Percentiles rank a stretch among this genome's conserved stretches.
phyloP scores from a whole-genome alignment of 2,888 invertebrate species.

The Phasia obesa region DNA sequence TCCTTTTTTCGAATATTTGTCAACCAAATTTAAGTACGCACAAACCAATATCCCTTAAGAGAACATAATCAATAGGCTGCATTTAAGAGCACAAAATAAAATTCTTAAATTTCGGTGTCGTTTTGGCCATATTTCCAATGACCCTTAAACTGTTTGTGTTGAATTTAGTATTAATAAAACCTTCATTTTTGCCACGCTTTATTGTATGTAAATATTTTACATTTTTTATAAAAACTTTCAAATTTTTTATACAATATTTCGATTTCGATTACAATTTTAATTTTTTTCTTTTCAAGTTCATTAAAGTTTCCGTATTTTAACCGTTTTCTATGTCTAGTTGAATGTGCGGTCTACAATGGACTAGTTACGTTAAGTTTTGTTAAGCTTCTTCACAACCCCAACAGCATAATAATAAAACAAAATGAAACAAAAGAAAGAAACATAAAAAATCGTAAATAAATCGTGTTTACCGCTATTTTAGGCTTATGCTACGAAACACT shows the following conservation, averaged over 20 bases:
- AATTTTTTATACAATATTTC: constrained; percentile 4
- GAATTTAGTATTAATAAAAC: background rate
- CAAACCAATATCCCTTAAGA: constrained; percentile 13
- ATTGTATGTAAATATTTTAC: background rate
- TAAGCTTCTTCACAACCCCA: constrained; percentile 70
- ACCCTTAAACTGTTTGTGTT: constrained; percentile 53
- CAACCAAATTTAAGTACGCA: constrained; percentile 33
- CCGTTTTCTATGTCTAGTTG: constrained; percentile 62
- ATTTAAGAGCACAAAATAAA: background rate
- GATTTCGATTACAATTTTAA: constrained; percentile 20
- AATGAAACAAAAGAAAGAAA: constrained; percentile 37
- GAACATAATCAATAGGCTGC: constrained; percentile 2
- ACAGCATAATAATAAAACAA: constrained; percentile 50
- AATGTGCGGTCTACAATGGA: constrained; percentile 63
- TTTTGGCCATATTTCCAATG: constrained; percentile 53
- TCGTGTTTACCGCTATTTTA: constrained; percentile 67
- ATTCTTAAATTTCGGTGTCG: constrained; percentile 10
- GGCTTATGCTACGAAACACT: constrained; percentile 44
- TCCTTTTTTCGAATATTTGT: constrained; percentile 14
- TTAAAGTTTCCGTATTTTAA: constrained; percentile 43
- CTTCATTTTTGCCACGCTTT: background rate
- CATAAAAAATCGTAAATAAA: constrained; percentile 57
- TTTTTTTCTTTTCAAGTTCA: constrained; percentile 54
- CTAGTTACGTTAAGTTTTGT: constrained; percentile 59
- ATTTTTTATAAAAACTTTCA: constrained; percentile 2